Evolutionary conservation across 2,888 invertebrate species (phyloP).

Genomic region (Conistra vaccinii): DNA sequence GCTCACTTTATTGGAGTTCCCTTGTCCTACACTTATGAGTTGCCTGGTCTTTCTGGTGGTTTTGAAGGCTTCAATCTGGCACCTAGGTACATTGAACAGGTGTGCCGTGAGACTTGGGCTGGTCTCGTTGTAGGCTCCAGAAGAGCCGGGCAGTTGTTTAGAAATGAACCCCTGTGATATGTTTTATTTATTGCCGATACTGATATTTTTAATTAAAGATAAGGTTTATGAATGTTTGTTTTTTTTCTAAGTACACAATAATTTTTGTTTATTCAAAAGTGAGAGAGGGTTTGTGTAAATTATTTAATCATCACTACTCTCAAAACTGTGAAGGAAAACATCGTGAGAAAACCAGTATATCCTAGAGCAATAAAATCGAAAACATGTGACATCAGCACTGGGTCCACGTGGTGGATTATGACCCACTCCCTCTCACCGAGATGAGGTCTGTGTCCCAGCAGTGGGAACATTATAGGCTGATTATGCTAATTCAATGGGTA

Average conservation of each 20-base stretch:
- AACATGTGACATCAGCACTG: no score
- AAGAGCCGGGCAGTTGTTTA: conserved; percentile 73
- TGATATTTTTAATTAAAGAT: conserved; percentile 35
- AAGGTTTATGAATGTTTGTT: background rate
- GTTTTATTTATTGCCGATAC: background rate
- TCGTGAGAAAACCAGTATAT: no score
- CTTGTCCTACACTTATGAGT: conserved; percentile 92
- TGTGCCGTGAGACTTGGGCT: conserved; percentile 91
- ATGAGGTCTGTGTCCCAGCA: no score
- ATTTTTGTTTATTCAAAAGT: background rate
- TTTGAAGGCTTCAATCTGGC: conserved; percentile 90
- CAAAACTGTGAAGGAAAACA: no score
- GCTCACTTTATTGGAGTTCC: conserved; percentile 90
- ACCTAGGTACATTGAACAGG: conserved; percentile 88
- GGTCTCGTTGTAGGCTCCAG: conserved; percentile 88
- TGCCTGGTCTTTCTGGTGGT: conserved; percentile 89
- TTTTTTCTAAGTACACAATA: background rate
- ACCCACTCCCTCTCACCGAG: no score
- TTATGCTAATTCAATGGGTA: no score
- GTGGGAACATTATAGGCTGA: no score
- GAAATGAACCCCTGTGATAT: background rate
- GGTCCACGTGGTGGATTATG: no score
- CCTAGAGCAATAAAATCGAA: no score
- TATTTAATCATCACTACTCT: no score
- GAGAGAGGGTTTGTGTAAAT: no score